Evolutionary conservation across 2,113 vertebrate species (phyloP).

Genomic region (Cynopterus brachyotis): DNA sequence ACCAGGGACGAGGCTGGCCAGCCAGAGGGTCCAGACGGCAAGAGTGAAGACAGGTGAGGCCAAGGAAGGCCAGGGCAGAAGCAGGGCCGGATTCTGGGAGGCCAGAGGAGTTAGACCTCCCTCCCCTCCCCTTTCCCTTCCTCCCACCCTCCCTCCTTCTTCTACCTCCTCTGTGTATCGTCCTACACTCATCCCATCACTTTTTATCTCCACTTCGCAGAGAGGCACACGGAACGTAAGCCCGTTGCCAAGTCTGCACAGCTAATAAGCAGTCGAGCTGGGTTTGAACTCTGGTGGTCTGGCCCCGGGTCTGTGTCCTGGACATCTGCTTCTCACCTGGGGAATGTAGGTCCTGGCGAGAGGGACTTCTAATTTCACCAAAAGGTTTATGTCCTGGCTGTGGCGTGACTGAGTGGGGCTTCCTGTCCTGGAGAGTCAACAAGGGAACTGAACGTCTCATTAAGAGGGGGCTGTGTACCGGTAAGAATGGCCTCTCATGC

Average conservation of each 20-base stretch:
- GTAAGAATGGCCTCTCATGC: neutral
- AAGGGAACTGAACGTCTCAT: neutral
- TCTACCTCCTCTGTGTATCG: too few relatives aligned
- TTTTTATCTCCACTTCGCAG: neutral
- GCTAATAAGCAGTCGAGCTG: neutral
- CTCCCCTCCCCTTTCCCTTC: neutral
- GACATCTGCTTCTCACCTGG: neutral
- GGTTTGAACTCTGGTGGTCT: neutral
- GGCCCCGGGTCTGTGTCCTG: neutral
- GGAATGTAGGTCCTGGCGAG: accelerated
- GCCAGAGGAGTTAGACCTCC: neutral
- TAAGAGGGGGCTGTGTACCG: neutral
- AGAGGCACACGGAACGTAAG: neutral
- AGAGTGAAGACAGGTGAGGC: neutral
- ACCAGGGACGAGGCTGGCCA: neutral
- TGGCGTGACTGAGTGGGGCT: neutral
- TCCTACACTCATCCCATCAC: accelerated
- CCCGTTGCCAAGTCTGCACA: neutral
- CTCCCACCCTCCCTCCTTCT: too few relatives aligned
- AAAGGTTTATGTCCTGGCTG: neutral
- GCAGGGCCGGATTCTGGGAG: neutral
- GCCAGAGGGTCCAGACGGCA: neutral
- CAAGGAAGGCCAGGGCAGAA: neutral
- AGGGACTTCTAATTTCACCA: neutral
- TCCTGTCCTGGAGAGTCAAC: neutral